Evolutionary conservation across 1,140 invertebrate species (phyloP), one percentile per base, ranked within the genome.

Genomic region (Heliconius eleuchia): DNA sequence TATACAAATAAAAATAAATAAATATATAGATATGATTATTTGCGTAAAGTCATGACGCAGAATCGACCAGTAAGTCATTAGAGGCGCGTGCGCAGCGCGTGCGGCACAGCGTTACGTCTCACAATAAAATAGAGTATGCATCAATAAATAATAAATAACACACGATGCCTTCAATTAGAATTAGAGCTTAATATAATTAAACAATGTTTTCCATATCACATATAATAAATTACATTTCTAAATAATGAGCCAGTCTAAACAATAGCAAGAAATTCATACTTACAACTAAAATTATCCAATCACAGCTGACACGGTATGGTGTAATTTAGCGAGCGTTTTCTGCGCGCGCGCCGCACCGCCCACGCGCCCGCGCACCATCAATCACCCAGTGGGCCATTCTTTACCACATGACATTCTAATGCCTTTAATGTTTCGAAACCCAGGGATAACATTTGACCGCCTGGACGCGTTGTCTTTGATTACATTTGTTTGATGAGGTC

Each of bases 361-460:
- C 85, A 91, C 91, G 87, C 85, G 84, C 76, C 73, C 37, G 55
- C 42, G 57, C 77, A 84, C 85, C 86, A 93, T 93, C 92, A 93
- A 93, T 93, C 92, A 91, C 87, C 72, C 86, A 85, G 85, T 85
- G 81, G 77, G 83, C 87, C 87, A 89, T 90, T 90, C 87, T 87
- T 93, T 91, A 89, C 82, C 90, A 86, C 85, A 86, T 88, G 91
- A 92, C 90, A 87, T 88, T 88, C 88, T 93, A 92, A 92, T 93
- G 86, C 86, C 85, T 86, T 78, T 84, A 83, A 84, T 83, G 80
- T 91, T 90, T 89, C 83, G 86, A 85, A 90, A 91, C 76, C 72
- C 78, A 84, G 84, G 83, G 84, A 80, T 84, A 88, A 86, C 87
- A 87, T 88, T 86, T 92, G 88, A 92, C 91, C 89, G 86, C 81